These are phyloP conservation scores for Phaedon cochleariae DNA, from an alignment of 2,888 invertebrate genomes.

Conservation along the genomic window DNA sequence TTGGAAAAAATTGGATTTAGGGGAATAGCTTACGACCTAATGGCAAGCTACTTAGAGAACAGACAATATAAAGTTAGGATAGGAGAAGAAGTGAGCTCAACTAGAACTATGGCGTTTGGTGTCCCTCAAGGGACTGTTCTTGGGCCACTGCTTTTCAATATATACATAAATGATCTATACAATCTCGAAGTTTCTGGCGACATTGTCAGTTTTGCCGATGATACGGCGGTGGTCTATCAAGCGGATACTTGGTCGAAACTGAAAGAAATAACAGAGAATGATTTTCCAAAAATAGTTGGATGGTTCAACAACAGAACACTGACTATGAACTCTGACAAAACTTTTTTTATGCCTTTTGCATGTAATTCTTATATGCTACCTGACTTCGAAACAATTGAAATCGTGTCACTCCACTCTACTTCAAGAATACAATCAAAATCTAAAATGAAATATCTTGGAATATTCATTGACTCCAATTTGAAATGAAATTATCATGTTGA, in stretches of 20 bases:
- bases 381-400: not conserved
- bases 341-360: not conserved
- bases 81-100: not conserved
- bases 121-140: too few relatives aligned
- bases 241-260: not conserved
- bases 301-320: not conserved
- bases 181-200: not conserved
- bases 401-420: not conserved
- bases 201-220: constrained; percentile 2
- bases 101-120: not conserved
- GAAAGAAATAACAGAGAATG: not conserved
- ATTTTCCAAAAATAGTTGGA: not conserved
- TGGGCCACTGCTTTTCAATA: not conserved
- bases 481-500: too few relatives aligned
- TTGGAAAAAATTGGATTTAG: not conserved
- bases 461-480: too few relatives aligned
- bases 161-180: not conserved
- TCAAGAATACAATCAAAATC: too few relatives aligned
- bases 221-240: not conserved
- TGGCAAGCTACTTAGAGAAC: not conserved
- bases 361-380: constrained; percentile 1
- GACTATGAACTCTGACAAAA: not conserved
- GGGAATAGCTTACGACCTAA: not conserved
- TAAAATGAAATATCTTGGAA: too few relatives aligned
- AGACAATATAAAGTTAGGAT: not conserved